Percentiles rank a stretch among this genome's conserved stretches.
phyloP scores from a whole-genome alignment of 2,888 invertebrate genomes.

The Macropis europaea region DNA sequence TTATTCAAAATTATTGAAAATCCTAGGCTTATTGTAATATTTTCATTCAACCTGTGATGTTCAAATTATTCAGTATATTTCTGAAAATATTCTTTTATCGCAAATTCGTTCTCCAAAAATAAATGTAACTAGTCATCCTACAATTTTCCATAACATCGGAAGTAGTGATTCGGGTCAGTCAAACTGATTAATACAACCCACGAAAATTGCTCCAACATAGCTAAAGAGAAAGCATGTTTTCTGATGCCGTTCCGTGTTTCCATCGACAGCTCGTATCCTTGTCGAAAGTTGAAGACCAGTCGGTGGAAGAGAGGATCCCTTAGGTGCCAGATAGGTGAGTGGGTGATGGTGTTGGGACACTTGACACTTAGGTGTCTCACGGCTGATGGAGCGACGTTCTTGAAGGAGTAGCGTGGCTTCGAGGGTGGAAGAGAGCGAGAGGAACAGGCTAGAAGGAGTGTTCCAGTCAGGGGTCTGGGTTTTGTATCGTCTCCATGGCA shows the following conservation, averaged over 20 bases:
- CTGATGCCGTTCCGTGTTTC: conserved; percentile 42
- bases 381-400: conserved; percentile 62
- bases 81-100: no score
- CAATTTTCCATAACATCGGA: neutral
- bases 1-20: no score
- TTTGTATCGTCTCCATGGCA: conserved; percentile 78
- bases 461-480: conserved; percentile 67
- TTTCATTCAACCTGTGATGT: no score
- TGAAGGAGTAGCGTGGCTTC: conserved; percentile 59
- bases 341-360: conserved; percentile 63
- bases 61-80: no score
- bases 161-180: no score
- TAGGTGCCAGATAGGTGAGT: conserved; percentile 16
- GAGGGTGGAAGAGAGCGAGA: conserved; percentile 51
- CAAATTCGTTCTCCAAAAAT: no score
- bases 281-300: conserved; percentile 38
- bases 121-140: neutral
- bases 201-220: neutral
- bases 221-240: neutral
- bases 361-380: conserved; percentile 72
- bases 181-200: neutral
- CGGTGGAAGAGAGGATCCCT: conserved; percentile 27
- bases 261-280: conserved; percentile 55
- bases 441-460: conserved; percentile 52
- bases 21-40: no score